Conservation (phyloP, 2,888 invertebrate species). For the Notodonta dromedarius region DNA sequence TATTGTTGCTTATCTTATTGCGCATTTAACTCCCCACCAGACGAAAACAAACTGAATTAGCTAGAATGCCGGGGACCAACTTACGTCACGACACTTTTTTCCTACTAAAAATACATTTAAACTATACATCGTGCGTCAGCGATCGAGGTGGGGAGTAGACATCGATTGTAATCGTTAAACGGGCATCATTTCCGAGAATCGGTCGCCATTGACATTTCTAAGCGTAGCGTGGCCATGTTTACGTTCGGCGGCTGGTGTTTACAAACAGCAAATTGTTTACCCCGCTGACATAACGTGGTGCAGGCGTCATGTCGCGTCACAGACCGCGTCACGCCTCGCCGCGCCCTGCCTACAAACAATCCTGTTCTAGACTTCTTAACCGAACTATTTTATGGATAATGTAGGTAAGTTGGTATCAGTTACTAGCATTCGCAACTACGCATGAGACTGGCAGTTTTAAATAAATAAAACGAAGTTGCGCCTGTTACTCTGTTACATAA, state of each 20-base stretch:
- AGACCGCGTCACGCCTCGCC: constrained; percentile 48
- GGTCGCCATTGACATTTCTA: constrained; percentile 65
- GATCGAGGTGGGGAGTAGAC: neutral
- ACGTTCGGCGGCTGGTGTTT: constrained; percentile 70
- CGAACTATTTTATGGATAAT: neutral
- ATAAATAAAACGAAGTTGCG: neutral
- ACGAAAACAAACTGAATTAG: neutral
- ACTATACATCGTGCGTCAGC: neutral
- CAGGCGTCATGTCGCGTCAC: constrained; percentile 56
- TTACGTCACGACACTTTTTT: constrained; percentile 4
- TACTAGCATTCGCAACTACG: too few relatives aligned
- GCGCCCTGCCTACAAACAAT: constrained; percentile 37
- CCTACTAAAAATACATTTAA: neutral
- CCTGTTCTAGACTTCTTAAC: neutral
- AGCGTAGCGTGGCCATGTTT: constrained; percentile 71
- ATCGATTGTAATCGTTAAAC: constrained; percentile 44
- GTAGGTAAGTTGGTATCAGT: too few relatives aligned
- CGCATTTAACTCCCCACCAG: constrained; percentile 11
- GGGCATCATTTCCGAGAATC: constrained; percentile 50
- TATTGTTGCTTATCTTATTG: constrained; percentile 14
- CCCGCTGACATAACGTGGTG: constrained; percentile 63
- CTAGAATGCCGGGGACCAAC: neutral
- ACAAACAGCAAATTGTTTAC: constrained; percentile 80
- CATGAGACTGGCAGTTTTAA: too few relatives aligned
- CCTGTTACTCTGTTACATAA: neutral